Conservation (phyloP, 2,888 invertebrate species). For the Melieria omissa region DNA sequence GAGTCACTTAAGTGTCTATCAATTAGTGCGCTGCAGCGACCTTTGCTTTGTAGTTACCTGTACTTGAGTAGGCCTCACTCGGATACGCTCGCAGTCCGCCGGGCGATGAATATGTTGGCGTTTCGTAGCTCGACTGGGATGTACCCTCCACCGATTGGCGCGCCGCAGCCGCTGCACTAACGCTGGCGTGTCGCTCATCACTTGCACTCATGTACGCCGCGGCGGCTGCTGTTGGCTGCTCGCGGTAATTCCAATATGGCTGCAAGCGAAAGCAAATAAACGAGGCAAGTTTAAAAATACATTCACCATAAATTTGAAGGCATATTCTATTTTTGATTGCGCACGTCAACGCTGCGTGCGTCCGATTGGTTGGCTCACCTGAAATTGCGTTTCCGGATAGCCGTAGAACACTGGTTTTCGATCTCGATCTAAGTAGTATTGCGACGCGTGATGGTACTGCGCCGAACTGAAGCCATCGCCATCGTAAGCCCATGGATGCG, state of each 20-base stretch:
- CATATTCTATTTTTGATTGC: too few relatives aligned
- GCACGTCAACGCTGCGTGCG: background rate
- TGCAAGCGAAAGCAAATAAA: conserved; percentile 36
- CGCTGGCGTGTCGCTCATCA: conserved; percentile 65
- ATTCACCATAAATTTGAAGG: background rate
- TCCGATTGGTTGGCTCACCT: conserved; percentile 55
- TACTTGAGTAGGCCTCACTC: conserved; percentile 65
- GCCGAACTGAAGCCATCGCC: conserved; percentile 63
- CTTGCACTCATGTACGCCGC: conserved; percentile 64
- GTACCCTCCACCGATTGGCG: conserved; percentile 67
- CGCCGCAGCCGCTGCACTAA: conserved; percentile 61
- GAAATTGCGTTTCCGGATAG: conserved; percentile 67
- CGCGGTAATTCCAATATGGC: conserved; percentile 67
- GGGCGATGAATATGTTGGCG: conserved; percentile 66
- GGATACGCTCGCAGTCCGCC: conserved; percentile 65
- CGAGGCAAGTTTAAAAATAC: background rate
- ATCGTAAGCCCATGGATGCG: conserved; percentile 67
- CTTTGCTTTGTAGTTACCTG: too few relatives aligned
- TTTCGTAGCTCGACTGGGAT: conserved; percentile 67
- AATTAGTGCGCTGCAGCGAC: too few relatives aligned
- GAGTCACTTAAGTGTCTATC: too few relatives aligned
- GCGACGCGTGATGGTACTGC: conserved; percentile 64
- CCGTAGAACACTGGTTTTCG: conserved; percentile 67
- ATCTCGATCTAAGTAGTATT: conserved; percentile 67
- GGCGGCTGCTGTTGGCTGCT: conserved; percentile 62